These are phyloP conservation scores for Limnodromus scolopaceus DNA, from an alignment of 2,797 vertebrate species.

Conservation along the genomic window DNA sequence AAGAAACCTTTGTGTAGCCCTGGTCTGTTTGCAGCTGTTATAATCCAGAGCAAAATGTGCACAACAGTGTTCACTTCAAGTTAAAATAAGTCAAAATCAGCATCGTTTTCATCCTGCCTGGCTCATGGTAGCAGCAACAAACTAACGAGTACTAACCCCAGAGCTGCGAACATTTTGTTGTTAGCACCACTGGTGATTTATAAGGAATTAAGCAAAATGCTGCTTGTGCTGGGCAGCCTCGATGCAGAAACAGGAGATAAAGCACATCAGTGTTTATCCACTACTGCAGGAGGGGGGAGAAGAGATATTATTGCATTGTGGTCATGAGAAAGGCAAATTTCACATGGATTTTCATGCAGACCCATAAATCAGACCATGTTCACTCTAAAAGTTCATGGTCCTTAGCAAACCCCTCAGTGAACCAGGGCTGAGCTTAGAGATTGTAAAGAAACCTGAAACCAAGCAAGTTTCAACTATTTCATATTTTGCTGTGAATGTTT, in stretches of 20 bases:
- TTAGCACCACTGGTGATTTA: conserved; percentile 13
- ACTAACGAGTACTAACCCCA: not conserved
- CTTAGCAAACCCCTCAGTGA: conserved; percentile 61
- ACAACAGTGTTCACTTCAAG: not conserved
- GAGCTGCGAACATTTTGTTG: not conserved
- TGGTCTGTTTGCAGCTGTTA: not conserved
- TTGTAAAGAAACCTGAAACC: conserved; percentile 61
- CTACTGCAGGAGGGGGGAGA: not conserved
- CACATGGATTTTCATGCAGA: conserved; percentile 47
- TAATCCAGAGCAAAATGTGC: not conserved
- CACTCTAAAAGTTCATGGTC: conserved; percentile 66
- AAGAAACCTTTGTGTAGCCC: not conserved
- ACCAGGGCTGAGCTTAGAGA: conserved; percentile 20
- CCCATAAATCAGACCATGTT: conserved; percentile 52
- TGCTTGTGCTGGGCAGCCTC: not conserved
- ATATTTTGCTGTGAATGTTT: conserved; percentile 9
- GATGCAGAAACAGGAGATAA: not conserved
- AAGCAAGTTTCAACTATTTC: conserved; percentile 51
- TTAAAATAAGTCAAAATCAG: conserved; percentile 13
- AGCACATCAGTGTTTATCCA: not conserved
- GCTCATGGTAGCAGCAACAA: not conserved
- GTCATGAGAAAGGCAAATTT: conserved; percentile 49
- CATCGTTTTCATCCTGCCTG: not conserved
- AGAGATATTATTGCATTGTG: conserved; percentile 20
- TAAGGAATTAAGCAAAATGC: not conserved